Percentiles rank a stretch among this genome's conserved stretches.
phyloP scores from a whole-genome alignment of 2,113 vertebrate genomes.

The Entelurus aequoreus region DNA sequence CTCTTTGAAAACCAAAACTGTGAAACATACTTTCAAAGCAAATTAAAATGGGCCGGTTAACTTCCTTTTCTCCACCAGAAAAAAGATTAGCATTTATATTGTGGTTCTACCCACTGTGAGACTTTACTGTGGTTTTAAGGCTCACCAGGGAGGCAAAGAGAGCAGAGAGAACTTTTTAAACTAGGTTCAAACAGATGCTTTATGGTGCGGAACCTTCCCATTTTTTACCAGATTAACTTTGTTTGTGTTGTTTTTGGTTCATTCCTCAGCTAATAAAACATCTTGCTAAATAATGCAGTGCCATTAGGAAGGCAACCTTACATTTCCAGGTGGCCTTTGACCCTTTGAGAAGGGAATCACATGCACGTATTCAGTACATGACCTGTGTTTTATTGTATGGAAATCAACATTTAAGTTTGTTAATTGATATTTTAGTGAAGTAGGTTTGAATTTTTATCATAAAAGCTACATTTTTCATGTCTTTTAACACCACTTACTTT shows the following conservation, averaged over 20 bases:
- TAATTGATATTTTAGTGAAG: not conserved
- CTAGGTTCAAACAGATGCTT: constrained; percentile 68
- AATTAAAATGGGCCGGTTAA: constrained; percentile 50
- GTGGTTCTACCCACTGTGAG: constrained; percentile 23
- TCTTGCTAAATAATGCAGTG: constrained; percentile 66
- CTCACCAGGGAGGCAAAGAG: constrained; percentile 42
- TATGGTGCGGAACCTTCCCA: constrained; percentile 56
- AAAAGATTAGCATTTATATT: constrained; percentile 29
- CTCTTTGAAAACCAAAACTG: constrained; percentile 36
- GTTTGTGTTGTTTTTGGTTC: constrained; percentile 64
- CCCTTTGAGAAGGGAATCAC: constrained; percentile 47
- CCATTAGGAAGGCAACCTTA: constrained; percentile 65
- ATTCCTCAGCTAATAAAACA: constrained; percentile 69
- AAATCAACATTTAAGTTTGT: not conserved
- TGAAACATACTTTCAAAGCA: constrained; percentile 49
- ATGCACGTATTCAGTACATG: constrained; percentile 39
- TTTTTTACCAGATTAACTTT: constrained; percentile 68
- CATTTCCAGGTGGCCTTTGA: constrained; percentile 73
- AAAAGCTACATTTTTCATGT: not conserved
- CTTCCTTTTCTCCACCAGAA: constrained; percentile 39
- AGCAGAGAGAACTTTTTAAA: constrained; percentile 48
- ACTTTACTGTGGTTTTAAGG: constrained; percentile 33
- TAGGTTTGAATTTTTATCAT: not conserved
- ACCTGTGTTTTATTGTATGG: constrained; percentile 5
- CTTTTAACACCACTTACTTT: not conserved